Evolutionary conservation across 2,797 vertebrate species (phyloP), one percentile per base, ranked within the genome.

Genomic region (Lemur catta): DNA sequence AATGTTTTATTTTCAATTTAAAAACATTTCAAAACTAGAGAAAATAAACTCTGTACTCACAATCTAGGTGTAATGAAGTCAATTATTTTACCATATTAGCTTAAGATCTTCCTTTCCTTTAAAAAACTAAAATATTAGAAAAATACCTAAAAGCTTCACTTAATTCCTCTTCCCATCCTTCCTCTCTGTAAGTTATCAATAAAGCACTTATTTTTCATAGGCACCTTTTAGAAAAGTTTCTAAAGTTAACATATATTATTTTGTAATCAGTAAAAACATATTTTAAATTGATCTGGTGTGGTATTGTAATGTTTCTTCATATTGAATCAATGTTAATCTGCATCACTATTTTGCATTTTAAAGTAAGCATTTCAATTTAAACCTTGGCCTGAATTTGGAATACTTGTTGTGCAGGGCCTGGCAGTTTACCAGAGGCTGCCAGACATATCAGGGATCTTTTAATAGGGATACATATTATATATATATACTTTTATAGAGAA

Each of bases 1-100:
- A 87, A 81, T 59, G 35, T 75, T 69, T 81, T 69, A 79, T 71
- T 91, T 97, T 57, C n/a, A 48, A 26, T 55, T 61, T 89, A 75
- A 80, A 75, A 81, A 78, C 48, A 87, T 87, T 78, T 89, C 18
- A 94, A 87, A 94, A 75, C 55, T 33, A 82, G 38, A 93, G 35
- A 92, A 92, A 57, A n/a, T 71, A 93, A 74, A 43, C 2, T 18
- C 22, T n/a, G 38, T 33, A 52, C 17, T 13, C n/a, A 38, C 15
- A 75, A 72, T 61, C 28, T 6, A 79, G 7, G 24, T 72, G 9
- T 57, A 90, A 72, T 13, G 30, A 65, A 71, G 48, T 65, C n/a
- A 84, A 61, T n/a, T 8, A 11, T 30, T 88, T 95, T 84, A 69
- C 3, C 24, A 10, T 87, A 14, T 59, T 80, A 86, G 8, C 18